Base-by-base conservation (phyloP, 2,113 vertebrate species). In the Zosterops pallidus region DNA sequence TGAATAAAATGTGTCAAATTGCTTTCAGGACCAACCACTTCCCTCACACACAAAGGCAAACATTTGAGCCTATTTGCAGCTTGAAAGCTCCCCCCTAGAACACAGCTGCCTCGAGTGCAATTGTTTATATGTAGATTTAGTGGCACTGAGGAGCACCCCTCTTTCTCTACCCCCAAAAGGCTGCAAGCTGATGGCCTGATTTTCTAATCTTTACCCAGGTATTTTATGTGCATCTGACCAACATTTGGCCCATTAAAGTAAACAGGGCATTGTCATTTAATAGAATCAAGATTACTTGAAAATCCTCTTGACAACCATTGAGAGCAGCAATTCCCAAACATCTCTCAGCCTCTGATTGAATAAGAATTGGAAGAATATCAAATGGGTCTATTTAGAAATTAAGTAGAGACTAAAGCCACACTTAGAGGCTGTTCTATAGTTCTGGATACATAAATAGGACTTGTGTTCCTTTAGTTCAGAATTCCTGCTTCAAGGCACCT, bases 1-100 rank as follows among this genome's bases (percentile, higher is more conserved):
- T n/a, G 90, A 95, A 89, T 81, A 78, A 95, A 96, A 94, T 20
- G 47, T 87, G 74, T 93, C 83, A 85, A 64, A 79, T 92, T 84
- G 85, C 83, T 96, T 89, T 89, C 63, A 87, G 79, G 91, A 86
- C 94, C 56, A 84, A 85, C 53, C 64, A 65, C 75, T 92, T 92
- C 70, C 37, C 65, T 91, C 69, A 31, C 74, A 92, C 46, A 92
- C 88, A 93, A 86, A 92, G 63, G 23, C 68, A 88, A 89, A 77
- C 55, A 52, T 86, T 89, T 35, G 31, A 83, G 83, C 46, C 70
- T 85, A 37, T 89, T 96, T 97, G 57, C 77, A 92, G 84, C 75
- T 83, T 64, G 67, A 67, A 95, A 62, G 74, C n/a, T 59, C 69
- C 63, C 67, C 80, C 28, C n/a, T 31, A 19, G 67, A 87, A 29